Evolutionary conservation across 2,797 vertebrate genomes (phyloP), one percentile per base, ranked within the genome.

Genomic region (Argyrosomus regius): DNA sequence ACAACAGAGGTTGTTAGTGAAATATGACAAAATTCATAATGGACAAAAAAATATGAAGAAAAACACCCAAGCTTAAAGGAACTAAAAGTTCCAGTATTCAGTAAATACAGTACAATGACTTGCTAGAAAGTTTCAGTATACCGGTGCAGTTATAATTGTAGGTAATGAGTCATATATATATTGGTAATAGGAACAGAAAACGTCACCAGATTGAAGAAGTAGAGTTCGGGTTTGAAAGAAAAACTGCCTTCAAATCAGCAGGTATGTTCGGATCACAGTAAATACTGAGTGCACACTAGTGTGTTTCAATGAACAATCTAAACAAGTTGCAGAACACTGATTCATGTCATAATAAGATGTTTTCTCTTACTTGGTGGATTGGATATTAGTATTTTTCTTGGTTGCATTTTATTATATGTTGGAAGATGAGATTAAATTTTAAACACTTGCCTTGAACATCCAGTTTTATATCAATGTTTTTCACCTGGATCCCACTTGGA

Each of bases 401-500:
- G 7, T 35, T 35, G 35, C 35, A 39, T 39, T 39, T 39, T 39
- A 39, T 39, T 2, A 39, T 9, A 39, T 39, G 6, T 7, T 39
- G 6, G 10, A 53, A 57, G 6, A 59, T 43, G 10, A 68, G 41
- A 11, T 53, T 24, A 43, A 13, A 26, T 24, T 41, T 56, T 5
- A 12, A 48, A 45, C 24, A 88, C 87, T 88, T 88, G 24, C 90
- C 89, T 88, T 85, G 20, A 39, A 92, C 64, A 20, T 87, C 41
- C 71, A 94, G 66, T 0, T 13, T 48, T 10, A 92, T 1, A 0
- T 0, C 0, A 5, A 75, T 16, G 0, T 0, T 48, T 57, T 12
- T 66, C 13, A 77, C 0, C 1, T 0, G 0, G 4, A 48, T 0
- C 9, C 87, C 89, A 1, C 81, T 0, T 1, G 0, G 2, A 43